These are phyloP conservation scores for Neogobius melanostomus DNA, from an alignment of 2,113 vertebrate species.

Conservation along the genomic window DNA sequence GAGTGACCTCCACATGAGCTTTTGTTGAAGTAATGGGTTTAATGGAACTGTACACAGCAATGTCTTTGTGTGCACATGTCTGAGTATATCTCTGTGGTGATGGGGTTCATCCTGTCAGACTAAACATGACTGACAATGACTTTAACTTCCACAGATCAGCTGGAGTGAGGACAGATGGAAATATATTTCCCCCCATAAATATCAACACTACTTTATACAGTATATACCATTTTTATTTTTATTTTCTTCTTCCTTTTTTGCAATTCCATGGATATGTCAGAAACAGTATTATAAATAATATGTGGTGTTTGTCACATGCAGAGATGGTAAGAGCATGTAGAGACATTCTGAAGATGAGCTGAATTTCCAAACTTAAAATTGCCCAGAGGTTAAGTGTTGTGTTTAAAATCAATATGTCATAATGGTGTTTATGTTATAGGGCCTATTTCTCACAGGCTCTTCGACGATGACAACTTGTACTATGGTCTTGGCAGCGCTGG, in stretches of 20 bases:
- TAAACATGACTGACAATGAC: not conserved
- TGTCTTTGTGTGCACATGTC: constrained; percentile 5
- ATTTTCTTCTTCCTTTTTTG: not conserved
- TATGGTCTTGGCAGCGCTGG: too few species aligned
- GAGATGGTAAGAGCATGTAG: too few species aligned
- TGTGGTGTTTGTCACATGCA: too few species aligned
- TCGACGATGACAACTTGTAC: too few species aligned
- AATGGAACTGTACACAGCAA: constrained; percentile 7
- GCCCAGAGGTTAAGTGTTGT: too few species aligned
- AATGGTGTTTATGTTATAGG: too few species aligned
- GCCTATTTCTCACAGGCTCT: too few species aligned
- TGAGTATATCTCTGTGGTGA: constrained; percentile 6
- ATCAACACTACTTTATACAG: not conserved
- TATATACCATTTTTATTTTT: too few species aligned
- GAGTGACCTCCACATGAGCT: constrained; percentile 9
- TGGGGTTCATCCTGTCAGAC: not conserved
- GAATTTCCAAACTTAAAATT: too few species aligned
- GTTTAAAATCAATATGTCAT: too few species aligned
- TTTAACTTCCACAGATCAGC: not conserved
- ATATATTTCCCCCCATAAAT: not conserved
- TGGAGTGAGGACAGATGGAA: constrained; percentile 6
- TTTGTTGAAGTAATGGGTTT: constrained; percentile 4
- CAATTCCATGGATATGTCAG: not conserved
- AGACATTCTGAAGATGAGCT: too few species aligned
- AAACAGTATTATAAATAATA: too few species aligned